Conservation (phyloP, 2,888 invertebrate species). For the Cryptocephalus primarius region DNA sequence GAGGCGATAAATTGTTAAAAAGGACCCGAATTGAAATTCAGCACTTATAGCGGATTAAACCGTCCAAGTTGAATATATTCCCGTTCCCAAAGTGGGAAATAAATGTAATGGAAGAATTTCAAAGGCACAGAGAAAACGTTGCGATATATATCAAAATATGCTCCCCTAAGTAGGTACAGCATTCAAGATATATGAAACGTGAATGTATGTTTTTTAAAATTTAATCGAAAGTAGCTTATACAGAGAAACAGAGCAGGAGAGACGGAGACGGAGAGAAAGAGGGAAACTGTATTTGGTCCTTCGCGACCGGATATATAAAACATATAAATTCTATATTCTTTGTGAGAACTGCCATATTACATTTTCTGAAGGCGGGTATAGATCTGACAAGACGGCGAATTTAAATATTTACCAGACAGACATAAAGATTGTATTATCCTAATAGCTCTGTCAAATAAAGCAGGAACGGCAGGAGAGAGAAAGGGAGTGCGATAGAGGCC, state of each 20-base stretch:
- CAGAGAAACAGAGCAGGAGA: background rate
- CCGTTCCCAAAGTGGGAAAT: background rate
- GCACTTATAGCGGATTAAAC: background rate
- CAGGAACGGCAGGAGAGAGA: too few species aligned
- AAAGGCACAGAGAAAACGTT: background rate
- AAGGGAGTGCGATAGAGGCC: too few species aligned
- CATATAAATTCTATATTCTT: conserved; percentile 31
- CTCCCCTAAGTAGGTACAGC: background rate
- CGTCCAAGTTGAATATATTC: background rate
- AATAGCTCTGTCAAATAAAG: conserved; percentile 10
- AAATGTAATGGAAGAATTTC: background rate
- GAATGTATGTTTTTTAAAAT: conserved; percentile 13
- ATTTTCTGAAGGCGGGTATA: conserved; percentile 24
- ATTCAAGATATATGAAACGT: background rate
- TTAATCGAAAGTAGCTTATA: conserved; percentile 15
- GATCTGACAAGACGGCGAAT: conserved; percentile 27
- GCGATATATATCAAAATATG: background rate
- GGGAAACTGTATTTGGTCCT: conserved; percentile 15
- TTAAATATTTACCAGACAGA: conserved; percentile 37
- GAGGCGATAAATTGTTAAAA: background rate
- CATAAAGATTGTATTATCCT: conserved; percentile 36
- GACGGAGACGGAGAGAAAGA: conserved; percentile 8
- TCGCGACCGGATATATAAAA: conserved; percentile 28
- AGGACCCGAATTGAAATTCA: background rate
- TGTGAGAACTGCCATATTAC: conserved; percentile 30